Evolutionary conservation across 2,888 invertebrate species (phyloP).

Genomic region (Heliconius sara): DNA sequence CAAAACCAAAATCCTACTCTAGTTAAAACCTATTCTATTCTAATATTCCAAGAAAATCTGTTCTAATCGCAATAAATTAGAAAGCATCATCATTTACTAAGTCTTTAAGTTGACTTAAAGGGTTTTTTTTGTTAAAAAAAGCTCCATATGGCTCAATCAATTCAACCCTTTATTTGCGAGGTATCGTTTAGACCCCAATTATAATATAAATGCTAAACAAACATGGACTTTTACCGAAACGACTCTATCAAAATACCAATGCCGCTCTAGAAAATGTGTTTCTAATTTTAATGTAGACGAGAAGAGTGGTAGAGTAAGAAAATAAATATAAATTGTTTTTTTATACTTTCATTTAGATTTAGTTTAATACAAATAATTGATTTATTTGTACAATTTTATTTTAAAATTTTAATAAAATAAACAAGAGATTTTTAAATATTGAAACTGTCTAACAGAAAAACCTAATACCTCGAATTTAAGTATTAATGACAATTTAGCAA

Average conservation of each 20-base stretch:
- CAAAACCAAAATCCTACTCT: background rate
- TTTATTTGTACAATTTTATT: too few relatives aligned
- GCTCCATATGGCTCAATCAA: constrained; percentile 63
- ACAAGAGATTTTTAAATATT: too few relatives aligned
- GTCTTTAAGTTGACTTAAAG: constrained; percentile 21
- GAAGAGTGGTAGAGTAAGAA: background rate
- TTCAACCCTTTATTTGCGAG: constrained; percentile 79
- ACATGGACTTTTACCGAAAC: constrained; percentile 75
- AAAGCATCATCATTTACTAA: constrained; percentile 27
- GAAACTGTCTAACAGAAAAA: too few relatives aligned
- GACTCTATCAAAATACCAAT: constrained; percentile 67
- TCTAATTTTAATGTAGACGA: background rate
- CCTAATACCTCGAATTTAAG: too few relatives aligned
- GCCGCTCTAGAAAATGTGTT: constrained; percentile 45
- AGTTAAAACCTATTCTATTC: constrained; percentile 7
- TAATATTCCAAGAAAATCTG: constrained; percentile 2
- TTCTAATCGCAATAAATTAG: constrained; percentile 25
- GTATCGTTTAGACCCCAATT: constrained; percentile 75
- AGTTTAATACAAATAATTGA: too few relatives aligned
- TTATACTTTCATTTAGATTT: too few relatives aligned
- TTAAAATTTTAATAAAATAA: too few relatives aligned
- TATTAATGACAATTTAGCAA: too few relatives aligned
- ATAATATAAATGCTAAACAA: constrained; percentile 82
- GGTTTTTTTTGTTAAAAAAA: constrained; percentile 30
- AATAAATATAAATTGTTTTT: constrained; percentile 34